phyloP scores from a whole-genome alignment of 2,113 vertebrate genomes.

The Ceyx cyanopectus region DNA sequence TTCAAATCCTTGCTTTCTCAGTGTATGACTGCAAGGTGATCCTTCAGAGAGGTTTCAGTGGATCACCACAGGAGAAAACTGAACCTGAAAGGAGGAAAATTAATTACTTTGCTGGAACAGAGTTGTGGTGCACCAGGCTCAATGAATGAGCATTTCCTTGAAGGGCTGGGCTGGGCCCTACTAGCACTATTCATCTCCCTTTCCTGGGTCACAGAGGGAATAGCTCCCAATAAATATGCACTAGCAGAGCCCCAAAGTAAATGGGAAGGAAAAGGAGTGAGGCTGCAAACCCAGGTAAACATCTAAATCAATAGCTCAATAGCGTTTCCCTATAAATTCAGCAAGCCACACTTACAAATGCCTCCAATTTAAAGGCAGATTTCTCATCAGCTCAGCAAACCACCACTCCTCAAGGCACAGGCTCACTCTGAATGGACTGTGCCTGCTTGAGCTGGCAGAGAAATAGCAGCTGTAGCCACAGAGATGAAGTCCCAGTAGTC shows the following conservation, averaged over 20 bases:
- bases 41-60: background rate
- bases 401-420: background rate
- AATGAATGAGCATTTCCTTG: background rate
- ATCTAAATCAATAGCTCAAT: conserved; percentile 16
- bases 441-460: background rate
- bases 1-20: background rate
- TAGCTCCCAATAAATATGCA: background rate
- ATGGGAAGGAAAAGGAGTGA: background rate
- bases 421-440: background rate
- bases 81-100: background rate
- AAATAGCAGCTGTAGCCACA: background rate
- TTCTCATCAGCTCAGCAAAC: background rate
- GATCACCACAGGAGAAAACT: background rate
- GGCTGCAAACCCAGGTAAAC: background rate
- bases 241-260: background rate
- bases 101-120: background rate
- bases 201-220: background rate
- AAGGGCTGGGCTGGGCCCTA: background rate
- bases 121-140: background rate
- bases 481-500: background rate
- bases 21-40: rapidly evolving
- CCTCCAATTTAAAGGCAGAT: background rate
- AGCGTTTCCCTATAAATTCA: background rate
- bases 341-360: background rate
- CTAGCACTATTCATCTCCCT: background rate